A percentile compares a stretch with the other conserved stretches of the same genome.
Evolutionary conservation across 2,888 invertebrate genomes (phyloP).

Genomic region (Epiperipatus broadwayi): DNA sequence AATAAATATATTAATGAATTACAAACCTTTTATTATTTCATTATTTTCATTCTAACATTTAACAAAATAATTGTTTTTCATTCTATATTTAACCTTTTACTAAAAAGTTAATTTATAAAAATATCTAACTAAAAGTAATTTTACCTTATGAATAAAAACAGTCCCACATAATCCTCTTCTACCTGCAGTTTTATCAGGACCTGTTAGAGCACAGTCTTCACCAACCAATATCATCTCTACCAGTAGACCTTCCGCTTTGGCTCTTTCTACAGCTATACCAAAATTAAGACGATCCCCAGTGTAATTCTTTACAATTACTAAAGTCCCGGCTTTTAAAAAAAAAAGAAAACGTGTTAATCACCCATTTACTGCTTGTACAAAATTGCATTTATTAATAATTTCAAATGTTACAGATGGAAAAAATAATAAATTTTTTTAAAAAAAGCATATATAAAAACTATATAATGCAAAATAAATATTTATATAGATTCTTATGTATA

Average conservation of each 20-base stretch:
- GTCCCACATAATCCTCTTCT: conserved; percentile 41
- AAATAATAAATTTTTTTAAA: conserved; percentile 12
- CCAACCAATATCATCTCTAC: conserved; percentile 40
- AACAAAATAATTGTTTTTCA: neutral
- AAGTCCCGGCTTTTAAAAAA: conserved; percentile 38
- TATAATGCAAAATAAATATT: too few relatives aligned
- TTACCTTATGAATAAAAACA: conserved; percentile 33
- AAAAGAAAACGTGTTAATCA: too few relatives aligned
- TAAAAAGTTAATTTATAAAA: too few relatives aligned
- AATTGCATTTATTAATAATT: too few relatives aligned
- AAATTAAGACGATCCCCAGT: conserved; percentile 60
- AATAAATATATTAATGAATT: neutral
- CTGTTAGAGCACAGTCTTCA: conserved; percentile 44
- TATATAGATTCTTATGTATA: too few relatives aligned
- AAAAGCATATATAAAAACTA: too few relatives aligned
- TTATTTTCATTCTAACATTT: neutral
- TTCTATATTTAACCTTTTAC: too few relatives aligned
- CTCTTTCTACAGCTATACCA: conserved; percentile 56
- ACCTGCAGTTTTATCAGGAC: conserved; percentile 35
- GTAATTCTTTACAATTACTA: conserved; percentile 54
- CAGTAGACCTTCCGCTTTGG: conserved; percentile 40
- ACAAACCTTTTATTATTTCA: conserved; percentile 5
- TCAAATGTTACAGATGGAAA: too few relatives aligned
- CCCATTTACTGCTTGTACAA: too few relatives aligned
- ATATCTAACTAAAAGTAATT: too few relatives aligned